Evolutionary conservation across 2,888 invertebrate genomes (phyloP), one percentile per base, ranked within the genome.

Genomic region (Hypsopygia costalis): DNA sequence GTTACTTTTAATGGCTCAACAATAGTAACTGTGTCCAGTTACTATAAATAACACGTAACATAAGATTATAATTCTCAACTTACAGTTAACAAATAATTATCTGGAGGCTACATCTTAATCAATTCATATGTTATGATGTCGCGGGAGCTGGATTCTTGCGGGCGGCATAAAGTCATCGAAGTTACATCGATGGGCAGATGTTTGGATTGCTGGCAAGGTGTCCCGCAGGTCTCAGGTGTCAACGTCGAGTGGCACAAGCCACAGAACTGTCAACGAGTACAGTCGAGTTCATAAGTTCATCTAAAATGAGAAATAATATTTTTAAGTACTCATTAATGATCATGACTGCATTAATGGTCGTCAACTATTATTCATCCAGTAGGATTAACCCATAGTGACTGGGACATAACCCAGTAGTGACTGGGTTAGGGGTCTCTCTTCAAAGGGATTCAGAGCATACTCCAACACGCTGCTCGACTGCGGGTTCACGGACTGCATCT

Each of bases 201-300:
- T 73, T 68, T 66, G 74, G 74, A 76, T 80, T 75, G 77, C 43
- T 48, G 64, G 77, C 85, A 85, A 86, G 83, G 85, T 87, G 86
- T 79, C 70, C 52, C 50, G 55, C 54, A 51, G 53, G 43, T 41
- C 63, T 83, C 83, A 83, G 85, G 83, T 83, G 85, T 61, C 55
- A 49, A 51, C 47, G 42, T 53, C 58, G 62, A 65, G 62, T 65
- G 78, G 81, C 86, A 78, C 83, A 83, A 81, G 83, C 85, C 76
- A 81, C 69, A 63, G 73, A 76, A 79, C 75, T 77, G 66, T 61
- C 63, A 50, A 43, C 52, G 41, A 34, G 73, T 69, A 74, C 70
- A 49, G 43, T 52, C 62, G 52, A 9, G 39, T 10, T 47, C 60
- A 62, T 33, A 56, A 31, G 11, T 16, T 45, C 1, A 11, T 16